Percentiles rank a stretch among this genome's conserved stretches.
These are phyloP conservation scores for Agonopterix heracliana DNA, from an alignment of 2,888 invertebrate genomes.

Conservation along the genomic window DNA sequence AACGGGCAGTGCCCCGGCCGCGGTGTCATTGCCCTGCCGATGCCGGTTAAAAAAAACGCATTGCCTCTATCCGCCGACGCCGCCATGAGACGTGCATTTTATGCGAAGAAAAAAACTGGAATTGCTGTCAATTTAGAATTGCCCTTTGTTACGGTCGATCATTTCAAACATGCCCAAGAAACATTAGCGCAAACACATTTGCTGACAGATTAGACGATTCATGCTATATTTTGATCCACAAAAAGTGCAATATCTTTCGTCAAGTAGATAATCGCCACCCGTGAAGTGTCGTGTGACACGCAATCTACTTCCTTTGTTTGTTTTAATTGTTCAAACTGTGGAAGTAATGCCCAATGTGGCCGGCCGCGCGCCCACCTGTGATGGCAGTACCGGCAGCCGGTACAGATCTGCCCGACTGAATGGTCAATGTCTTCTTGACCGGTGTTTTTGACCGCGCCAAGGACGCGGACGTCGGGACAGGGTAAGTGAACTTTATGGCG, in stretches of 20 bases:
- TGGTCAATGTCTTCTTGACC: constrained; percentile 60
- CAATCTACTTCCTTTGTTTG: constrained; percentile 60
- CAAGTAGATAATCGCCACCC: constrained; percentile 36
- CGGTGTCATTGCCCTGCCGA: constrained; percentile 69
- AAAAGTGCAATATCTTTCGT: too few species aligned
- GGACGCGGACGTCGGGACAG: constrained; percentile 37
- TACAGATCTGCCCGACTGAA: constrained; percentile 6
- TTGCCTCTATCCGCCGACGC: constrained; percentile 55
- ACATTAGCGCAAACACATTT: background rate
- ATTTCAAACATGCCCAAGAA: too few species aligned
- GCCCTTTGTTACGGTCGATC: constrained; percentile 19
- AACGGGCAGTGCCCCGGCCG: constrained; percentile 70
- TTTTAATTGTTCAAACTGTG: constrained; percentile 57
- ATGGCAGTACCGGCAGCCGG: constrained; percentile 48
- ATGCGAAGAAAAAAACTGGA: constrained; percentile 22
- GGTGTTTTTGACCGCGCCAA: constrained; percentile 64
- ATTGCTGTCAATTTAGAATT: constrained; percentile 13
- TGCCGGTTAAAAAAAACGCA: constrained; percentile 68
- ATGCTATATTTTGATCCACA: too few species aligned
- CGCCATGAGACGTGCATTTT: constrained; percentile 40
- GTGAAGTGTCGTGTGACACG: constrained; percentile 52
- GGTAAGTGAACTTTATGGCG: constrained; percentile 51
- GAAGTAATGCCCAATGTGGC: constrained; percentile 58
- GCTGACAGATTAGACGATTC: too few species aligned
- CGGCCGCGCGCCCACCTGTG: constrained; percentile 40